These are phyloP conservation scores for Coelogynopora nodosa DNA, from an alignment of 2,888 invertebrate species.

Conservation along the genomic window DNA sequence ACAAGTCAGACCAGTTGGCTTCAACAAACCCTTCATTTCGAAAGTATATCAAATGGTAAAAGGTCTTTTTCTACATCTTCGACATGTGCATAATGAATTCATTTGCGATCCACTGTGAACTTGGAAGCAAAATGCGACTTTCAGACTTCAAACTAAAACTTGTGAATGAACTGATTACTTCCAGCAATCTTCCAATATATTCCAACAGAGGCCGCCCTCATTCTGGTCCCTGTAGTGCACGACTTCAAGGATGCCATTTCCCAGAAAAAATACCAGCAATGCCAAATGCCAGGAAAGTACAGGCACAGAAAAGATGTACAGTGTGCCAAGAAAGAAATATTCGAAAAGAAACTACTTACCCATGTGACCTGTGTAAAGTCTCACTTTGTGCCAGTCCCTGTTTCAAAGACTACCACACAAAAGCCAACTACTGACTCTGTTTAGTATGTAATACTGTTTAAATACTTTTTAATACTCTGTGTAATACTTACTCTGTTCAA, in stretches of 20 bases:
- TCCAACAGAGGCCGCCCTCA: background rate
- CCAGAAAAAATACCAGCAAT: background rate
- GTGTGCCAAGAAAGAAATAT: constrained; percentile 8
- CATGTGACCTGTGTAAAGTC: constrained; percentile 7
- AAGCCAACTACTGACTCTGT: background rate
- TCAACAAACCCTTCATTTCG: background rate
- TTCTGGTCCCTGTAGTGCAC: background rate
- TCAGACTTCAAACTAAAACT: constrained; percentile 23
- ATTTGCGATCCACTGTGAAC: background rate
- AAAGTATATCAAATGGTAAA: constrained; percentile 32
- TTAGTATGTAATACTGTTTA: background rate
- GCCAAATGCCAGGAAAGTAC: background rate
- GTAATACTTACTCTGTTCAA: background rate
- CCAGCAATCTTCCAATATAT: constrained; percentile 18
- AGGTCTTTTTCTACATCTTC: constrained; percentile 26
- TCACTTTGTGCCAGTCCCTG: background rate
- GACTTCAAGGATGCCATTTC: background rate
- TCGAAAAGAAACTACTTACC: constrained; percentile 24
- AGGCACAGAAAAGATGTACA: background rate
- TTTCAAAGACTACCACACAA: constrained; percentile 25
- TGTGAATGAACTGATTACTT: background rate
- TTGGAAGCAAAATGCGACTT: background rate
- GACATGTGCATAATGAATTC: constrained; percentile 35
- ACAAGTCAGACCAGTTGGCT: constrained; percentile 22
- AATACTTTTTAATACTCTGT: background rate